phyloP scores from a whole-genome alignment of 2,888 invertebrate species.

The Acrobasis suavella region DNA sequence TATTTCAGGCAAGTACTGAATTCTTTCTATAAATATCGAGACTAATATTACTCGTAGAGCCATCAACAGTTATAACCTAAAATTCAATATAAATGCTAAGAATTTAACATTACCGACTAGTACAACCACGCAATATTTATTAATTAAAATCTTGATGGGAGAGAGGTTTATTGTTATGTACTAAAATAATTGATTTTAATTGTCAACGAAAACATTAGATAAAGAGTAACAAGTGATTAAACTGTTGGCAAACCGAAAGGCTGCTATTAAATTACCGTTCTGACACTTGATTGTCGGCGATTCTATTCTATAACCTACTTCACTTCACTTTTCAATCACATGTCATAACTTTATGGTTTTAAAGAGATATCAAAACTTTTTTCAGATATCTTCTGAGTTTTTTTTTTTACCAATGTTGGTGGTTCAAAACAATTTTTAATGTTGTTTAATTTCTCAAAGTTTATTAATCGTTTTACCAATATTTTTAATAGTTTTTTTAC shows the following conservation, averaged over 20 bases:
- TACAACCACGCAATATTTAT: no score
- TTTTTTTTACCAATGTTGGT: no score
- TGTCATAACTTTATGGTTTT: background rate
- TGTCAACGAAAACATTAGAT: slow-evolving; percentile 56
- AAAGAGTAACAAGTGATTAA: slow-evolving; percentile 62
- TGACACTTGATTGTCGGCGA: slow-evolving; percentile 42
- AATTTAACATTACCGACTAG: no score
- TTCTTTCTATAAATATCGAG: no score
- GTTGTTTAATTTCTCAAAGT: no score
- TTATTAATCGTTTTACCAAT: no score
- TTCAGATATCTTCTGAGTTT: no score
- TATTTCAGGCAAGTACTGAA: no score
- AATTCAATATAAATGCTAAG: no score
- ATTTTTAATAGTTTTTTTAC: no score
- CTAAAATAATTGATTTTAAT: slow-evolving; percentile 8
- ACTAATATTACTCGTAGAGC: no score
- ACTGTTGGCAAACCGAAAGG: slow-evolving; percentile 43
- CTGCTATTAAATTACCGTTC: slow-evolving; percentile 54
- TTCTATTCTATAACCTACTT: background rate
- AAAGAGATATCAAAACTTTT: background rate
- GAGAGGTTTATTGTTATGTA: background rate
- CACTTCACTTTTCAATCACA: background rate
- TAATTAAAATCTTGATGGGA: background rate
- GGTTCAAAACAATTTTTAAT: no score
- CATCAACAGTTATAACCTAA: background rate